phyloP scores from a whole-genome alignment of 2,113 vertebrate species.

The Ictalurus furcatus region DNA sequence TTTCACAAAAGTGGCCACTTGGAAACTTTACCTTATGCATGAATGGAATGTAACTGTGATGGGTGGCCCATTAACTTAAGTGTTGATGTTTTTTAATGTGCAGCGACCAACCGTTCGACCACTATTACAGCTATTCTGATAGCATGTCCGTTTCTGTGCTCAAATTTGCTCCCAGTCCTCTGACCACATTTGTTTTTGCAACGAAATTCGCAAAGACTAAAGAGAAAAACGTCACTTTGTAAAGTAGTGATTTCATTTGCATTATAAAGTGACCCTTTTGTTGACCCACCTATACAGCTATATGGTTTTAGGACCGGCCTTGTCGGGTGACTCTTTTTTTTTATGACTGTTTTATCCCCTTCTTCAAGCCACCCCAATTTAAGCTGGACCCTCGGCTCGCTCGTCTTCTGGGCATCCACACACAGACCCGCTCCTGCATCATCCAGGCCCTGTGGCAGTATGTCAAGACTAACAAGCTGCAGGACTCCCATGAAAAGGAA shows the following conservation, averaged over 20 bases:
- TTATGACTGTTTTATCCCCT: neutral
- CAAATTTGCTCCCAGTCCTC: neutral
- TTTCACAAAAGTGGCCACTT: neutral
- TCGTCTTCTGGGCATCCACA: constrained; percentile 93
- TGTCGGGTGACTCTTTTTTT: neutral
- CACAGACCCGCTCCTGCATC: constrained; percentile 95
- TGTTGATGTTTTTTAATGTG: constrained; percentile 1
- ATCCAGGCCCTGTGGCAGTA: constrained; percentile 99
- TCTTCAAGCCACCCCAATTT: constrained; percentile 89
- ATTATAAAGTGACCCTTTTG: neutral
- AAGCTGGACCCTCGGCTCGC: constrained; percentile 94
- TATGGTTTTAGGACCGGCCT: neutral
- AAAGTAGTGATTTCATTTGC: neutral
- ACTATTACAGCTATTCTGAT: neutral
- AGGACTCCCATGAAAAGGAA: constrained; percentile 96
- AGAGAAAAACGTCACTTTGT: neutral
- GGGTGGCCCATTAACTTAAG: neutral
- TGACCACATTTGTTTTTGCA: neutral
- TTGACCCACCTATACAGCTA: neutral
- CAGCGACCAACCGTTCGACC: neutral
- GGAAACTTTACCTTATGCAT: neutral
- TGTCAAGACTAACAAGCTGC: constrained; percentile 96
- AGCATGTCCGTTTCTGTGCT: neutral
- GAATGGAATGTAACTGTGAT: neutral
- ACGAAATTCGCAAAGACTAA: neutral